Evolutionary conservation across 53 echinoderm and acorn worm genomes (phyloP).

Genomic region (Hippasteria phrygiana): DNA sequence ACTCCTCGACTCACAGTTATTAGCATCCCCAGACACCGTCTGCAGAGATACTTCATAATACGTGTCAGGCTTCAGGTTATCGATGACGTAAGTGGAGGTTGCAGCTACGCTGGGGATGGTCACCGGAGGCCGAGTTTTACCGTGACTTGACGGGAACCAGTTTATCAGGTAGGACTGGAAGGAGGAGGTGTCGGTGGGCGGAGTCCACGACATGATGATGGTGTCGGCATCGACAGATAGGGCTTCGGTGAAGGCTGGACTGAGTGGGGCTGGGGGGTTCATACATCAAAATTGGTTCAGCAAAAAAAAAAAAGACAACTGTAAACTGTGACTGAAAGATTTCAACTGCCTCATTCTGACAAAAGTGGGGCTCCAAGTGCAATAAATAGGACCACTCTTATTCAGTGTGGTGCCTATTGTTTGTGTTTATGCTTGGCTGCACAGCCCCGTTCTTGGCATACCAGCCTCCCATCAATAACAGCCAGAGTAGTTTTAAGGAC

Average conservation of each 20-base stretch:
- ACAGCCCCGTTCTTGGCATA: too few relatives aligned
- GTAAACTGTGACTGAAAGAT: neutral
- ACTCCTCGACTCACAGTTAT: conserved; percentile 12
- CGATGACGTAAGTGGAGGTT: neutral
- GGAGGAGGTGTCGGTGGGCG: conserved; percentile 15
- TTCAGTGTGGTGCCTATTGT: too few relatives aligned
- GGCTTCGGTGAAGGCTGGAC: conserved; percentile 23
- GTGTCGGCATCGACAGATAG: neutral
- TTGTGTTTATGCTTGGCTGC: too few relatives aligned
- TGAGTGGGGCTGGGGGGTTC: conserved; percentile 27
- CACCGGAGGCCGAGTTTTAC: neutral
- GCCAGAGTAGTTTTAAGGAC: too few relatives aligned
- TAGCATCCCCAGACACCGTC: conserved; percentile 20
- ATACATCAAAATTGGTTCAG: neutral
- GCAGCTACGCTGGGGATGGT: neutral
- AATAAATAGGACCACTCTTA: too few relatives aligned
- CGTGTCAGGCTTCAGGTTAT: conserved; percentile 38
- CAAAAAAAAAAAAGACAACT: neutral
- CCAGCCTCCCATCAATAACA: too few relatives aligned
- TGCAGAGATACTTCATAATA: conserved; percentile 14
- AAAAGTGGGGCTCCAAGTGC: too few relatives aligned
- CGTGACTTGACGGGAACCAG: conserved; percentile 51
- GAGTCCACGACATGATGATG: conserved; percentile 26
- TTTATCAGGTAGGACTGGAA: conserved; percentile 27
- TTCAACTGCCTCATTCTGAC: too few relatives aligned